Evolutionary conservation across 2,888 invertebrate genomes (phyloP).

Genomic region (Microplitis deprimator): DNA sequence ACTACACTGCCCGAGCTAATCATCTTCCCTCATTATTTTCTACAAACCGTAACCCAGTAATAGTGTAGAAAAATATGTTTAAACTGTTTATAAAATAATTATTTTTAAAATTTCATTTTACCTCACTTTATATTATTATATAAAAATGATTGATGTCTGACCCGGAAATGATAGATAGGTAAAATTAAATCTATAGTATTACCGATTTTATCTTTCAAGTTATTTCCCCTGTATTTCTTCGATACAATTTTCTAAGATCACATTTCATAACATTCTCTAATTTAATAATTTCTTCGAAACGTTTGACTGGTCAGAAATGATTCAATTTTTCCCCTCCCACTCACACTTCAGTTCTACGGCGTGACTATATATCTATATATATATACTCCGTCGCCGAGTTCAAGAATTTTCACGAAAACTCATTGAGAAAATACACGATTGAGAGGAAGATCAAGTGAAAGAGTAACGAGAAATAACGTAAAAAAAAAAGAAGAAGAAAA

Average conservation of each 20-base stretch:
- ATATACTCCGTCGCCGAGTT: neutral
- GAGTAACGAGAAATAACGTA: neutral
- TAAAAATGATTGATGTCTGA: neutral
- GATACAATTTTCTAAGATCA: neutral
- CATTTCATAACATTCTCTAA: conserved; percentile 24
- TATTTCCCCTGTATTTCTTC: neutral
- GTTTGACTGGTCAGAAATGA: conserved; percentile 22
- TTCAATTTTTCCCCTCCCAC: conserved; percentile 1
- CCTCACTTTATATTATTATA: neutral
- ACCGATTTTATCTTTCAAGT: neutral
- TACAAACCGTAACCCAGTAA: neutral
- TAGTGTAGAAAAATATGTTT: neutral
- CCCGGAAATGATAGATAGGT: neutral
- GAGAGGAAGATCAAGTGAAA: neutral
- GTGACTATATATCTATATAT: neutral
- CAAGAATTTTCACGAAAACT: neutral
- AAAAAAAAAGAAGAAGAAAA: neutral
- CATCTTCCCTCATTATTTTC: neutral
- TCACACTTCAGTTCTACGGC: neutral
- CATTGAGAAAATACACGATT: neutral
- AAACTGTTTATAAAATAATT: neutral
- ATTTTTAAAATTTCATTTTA: neutral
- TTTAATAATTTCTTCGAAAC: conserved; percentile 38
- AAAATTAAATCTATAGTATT: neutral
- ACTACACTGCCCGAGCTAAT: too few relatives aligned